Conservation (phyloP, 2,797 vertebrate genomes). For the Macropus fuliginosus region DNA sequence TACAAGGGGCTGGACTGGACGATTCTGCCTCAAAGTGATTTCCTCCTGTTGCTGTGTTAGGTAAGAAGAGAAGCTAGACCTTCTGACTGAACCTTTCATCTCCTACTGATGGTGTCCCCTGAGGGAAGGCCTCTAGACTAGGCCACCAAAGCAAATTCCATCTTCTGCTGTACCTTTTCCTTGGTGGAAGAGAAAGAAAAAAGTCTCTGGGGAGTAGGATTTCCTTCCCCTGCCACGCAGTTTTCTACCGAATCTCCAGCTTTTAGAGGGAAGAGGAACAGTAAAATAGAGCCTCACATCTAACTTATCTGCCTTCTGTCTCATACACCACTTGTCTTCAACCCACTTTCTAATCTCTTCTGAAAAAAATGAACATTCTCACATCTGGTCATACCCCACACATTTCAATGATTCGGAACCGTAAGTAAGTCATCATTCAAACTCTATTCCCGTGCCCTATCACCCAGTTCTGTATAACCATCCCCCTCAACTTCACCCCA, state of each 20-base stretch:
- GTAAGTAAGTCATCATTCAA: not conserved
- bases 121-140: not conserved
- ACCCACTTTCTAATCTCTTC: not conserved
- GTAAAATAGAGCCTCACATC: not conserved
- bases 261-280: not conserved
- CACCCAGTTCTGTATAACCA: too few relatives aligned
- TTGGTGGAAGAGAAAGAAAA: not conserved
- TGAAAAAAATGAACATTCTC: not conserved
- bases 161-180: not conserved
- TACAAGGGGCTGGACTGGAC: not conserved
- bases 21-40: not conserved
- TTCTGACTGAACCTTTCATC: slow-evolving; percentile 3
- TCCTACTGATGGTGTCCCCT: slow-evolving; percentile 18
- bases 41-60: not conserved
- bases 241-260: not conserved
- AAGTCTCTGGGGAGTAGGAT: not conserved
- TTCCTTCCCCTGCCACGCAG: not conserved
- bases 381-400: not conserved
- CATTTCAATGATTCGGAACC: not conserved
- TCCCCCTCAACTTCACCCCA: not conserved
- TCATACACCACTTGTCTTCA: not conserved
- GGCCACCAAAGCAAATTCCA: not conserved
- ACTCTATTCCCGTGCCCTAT: not conserved
- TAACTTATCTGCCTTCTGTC: not conserved
- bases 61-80: not conserved